These are phyloP conservation scores for Hymenopus coronatus DNA, from an alignment of 2,888 invertebrate genomes.

Conservation along the genomic window DNA sequence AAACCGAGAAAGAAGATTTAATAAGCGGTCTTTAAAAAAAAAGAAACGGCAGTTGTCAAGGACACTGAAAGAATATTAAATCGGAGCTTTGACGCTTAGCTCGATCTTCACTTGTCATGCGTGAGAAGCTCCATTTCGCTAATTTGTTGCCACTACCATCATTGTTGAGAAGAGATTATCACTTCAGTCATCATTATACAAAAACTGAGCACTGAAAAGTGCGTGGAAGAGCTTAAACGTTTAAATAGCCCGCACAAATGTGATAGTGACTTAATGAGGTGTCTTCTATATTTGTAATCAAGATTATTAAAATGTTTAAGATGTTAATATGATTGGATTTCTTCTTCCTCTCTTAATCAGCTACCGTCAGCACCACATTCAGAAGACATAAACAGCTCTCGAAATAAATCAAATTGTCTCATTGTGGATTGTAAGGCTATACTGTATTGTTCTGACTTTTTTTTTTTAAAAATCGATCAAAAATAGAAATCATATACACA, in stretches of 20 bases:
- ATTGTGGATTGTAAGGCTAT: no score
- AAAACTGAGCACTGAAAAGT: background rate
- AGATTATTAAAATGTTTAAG: background rate
- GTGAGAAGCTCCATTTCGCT: background rate
- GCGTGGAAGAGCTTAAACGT: background rate
- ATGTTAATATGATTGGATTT: background rate
- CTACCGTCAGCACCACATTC: background rate
- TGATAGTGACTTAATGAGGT: background rate
- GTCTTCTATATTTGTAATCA: background rate
- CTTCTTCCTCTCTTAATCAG: background rate
- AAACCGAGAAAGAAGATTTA: background rate
- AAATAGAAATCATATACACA: no score
- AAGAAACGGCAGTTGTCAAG: background rate
- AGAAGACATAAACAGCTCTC: background rate
- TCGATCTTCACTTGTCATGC: background rate
- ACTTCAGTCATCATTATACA: background rate
- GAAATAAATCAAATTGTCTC: background rate
- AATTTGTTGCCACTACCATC: background rate
- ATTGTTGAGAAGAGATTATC: background rate
- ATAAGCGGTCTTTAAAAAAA: background rate
- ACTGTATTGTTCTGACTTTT: no score
- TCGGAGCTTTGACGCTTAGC: background rate
- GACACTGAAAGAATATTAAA: constrained; percentile 7
- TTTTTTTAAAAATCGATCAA: no score
- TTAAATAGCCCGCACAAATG: background rate